Percentiles rank a stretch among this genome's conserved stretches.
phyloP scores from a whole-genome alignment of 2,888 invertebrate genomes.

The Homarus gammarus region DNA sequence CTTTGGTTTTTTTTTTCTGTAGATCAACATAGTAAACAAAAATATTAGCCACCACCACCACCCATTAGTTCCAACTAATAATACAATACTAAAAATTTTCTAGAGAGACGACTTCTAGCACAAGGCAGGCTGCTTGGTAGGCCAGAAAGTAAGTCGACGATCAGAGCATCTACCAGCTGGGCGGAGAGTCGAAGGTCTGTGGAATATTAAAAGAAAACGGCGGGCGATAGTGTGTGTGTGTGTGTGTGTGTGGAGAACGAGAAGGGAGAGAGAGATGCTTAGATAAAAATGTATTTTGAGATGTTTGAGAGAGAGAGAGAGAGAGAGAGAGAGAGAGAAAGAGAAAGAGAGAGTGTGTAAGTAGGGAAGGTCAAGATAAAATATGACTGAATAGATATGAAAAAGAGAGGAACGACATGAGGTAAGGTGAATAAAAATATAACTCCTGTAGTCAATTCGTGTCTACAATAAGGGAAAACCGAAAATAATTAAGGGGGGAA shows the following conservation, averaged over 20 bases:
- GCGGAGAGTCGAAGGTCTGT: conserved; percentile 45
- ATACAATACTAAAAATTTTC: conserved; percentile 32
- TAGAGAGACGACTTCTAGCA: conserved; percentile 64
- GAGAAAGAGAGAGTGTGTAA: background rate
- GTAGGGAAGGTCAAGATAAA: background rate
- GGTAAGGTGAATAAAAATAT: background rate
- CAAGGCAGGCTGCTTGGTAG: conserved; percentile 61
- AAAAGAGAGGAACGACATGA: background rate
- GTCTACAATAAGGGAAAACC: too few relatives aligned
- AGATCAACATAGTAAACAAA: too few relatives aligned
- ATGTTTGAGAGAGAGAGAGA: background rate
- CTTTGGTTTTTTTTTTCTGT: too few relatives aligned
- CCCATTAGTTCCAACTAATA: background rate
- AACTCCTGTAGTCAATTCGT: too few relatives aligned
- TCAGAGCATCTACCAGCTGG: background rate
- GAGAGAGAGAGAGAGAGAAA: background rate
- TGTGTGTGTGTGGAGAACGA: background rate
- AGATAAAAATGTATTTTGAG: background rate
- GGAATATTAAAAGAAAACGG: background rate
- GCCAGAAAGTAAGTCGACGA: conserved; percentile 64
- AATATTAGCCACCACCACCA: too few relatives aligned
- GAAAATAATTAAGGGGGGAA: too few relatives aligned
- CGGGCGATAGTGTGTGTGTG: background rate
- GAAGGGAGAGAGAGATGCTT: too few relatives aligned
- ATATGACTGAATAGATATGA: background rate